phyloP scores from a whole-genome alignment of 64 coral and sea anemone genomes.

The Stichodactyla helianthus region DNA sequence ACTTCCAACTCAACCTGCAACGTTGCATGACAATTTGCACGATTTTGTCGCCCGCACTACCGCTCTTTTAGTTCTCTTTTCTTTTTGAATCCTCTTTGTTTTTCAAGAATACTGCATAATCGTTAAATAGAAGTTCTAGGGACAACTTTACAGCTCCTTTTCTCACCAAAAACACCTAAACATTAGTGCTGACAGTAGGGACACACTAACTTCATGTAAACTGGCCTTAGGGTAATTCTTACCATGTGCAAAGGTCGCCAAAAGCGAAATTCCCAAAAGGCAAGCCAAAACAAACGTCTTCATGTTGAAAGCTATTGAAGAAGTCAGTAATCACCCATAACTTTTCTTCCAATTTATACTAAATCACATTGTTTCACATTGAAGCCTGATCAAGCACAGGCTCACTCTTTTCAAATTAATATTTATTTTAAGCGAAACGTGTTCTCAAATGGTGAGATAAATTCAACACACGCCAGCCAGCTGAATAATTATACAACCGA shows the following conservation, averaged over 20 bases:
- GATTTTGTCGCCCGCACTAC: too few relatives aligned
- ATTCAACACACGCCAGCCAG: neutral
- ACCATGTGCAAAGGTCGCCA: slow-evolving; percentile 20
- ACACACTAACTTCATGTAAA: too few relatives aligned
- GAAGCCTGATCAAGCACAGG: neutral
- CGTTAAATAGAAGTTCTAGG: too few relatives aligned
- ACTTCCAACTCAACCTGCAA: too few relatives aligned
- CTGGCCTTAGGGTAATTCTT: neutral
- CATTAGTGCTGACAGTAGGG: too few relatives aligned
- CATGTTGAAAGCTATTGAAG: neutral
- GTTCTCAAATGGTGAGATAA: neutral
- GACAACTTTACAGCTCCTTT: too few relatives aligned
- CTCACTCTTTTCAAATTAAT: neutral
- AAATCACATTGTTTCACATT: neutral
- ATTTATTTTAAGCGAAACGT: neutral
- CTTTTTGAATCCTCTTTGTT: too few relatives aligned
- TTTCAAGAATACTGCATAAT: too few relatives aligned
- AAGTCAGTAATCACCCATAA: neutral
- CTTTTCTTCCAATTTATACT: neutral
- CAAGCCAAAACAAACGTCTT: slow-evolving; percentile 10
- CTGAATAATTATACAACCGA: neutral
- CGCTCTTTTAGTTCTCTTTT: too few relatives aligned
- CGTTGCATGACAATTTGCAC: too few relatives aligned
- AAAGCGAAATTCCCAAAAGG: slow-evolving; percentile 12
- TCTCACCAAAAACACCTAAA: too few relatives aligned